Evolutionary conservation across 2,797 vertebrate genomes (phyloP).

Genomic region (Phrynocephalus vlangalii): DNA sequence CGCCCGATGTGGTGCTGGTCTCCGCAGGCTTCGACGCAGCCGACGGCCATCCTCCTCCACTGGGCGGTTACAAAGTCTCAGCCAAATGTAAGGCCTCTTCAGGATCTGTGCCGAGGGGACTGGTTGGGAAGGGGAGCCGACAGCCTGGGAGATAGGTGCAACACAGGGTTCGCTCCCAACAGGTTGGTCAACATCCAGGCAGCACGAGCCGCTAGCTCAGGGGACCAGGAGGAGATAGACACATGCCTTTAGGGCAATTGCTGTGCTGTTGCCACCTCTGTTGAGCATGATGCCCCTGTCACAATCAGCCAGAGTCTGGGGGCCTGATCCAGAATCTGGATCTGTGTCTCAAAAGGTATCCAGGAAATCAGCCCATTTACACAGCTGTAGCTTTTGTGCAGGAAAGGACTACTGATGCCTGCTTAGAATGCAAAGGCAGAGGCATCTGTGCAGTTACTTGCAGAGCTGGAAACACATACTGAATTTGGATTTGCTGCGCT

Average conservation of each 20-base stretch:
- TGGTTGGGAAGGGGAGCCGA: background rate
- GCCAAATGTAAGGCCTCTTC: slow-evolving; percentile 87
- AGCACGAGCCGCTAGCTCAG: background rate
- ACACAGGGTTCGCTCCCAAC: background rate
- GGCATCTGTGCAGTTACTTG: too few species aligned
- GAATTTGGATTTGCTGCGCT: too few species aligned
- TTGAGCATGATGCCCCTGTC: background rate
- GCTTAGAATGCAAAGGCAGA: too few species aligned
- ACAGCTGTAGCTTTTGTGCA: background rate
- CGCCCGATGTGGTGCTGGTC: slow-evolving; percentile 92
- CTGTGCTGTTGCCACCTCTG: background rate
- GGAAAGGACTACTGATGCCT: too few species aligned
- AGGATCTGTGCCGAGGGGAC: too few species aligned
- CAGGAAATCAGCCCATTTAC: background rate
- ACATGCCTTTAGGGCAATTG: background rate
- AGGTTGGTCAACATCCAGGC: background rate
- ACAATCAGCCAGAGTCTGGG: background rate
- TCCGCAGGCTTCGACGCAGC: slow-evolving; percentile 93
- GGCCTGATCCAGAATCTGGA: background rate
- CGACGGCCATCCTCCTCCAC: slow-evolving; percentile 85
- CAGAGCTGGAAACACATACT: too few species aligned
- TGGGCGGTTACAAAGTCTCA: slow-evolving; percentile 92
- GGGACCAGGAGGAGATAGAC: background rate
- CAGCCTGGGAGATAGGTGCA: background rate
- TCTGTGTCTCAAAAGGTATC: background rate